Evolutionary conservation across 2,888 invertebrate species (phyloP), one percentile per base, ranked within the genome.

Genomic region (Noctua pronuba): DNA sequence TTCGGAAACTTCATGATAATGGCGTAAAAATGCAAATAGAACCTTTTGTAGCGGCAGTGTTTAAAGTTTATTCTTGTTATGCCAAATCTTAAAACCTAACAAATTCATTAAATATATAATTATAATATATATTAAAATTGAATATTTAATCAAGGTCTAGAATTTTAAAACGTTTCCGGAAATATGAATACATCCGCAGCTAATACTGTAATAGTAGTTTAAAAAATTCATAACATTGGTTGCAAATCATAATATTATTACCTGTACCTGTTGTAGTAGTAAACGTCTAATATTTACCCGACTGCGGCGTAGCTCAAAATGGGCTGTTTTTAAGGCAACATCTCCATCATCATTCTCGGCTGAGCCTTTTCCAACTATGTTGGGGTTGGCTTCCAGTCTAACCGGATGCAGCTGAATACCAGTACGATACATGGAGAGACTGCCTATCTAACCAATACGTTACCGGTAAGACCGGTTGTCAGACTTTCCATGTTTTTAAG

Each of bases 91-190:
- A 13, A 31, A 52, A 73, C 21, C 1, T 38, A n/a, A 52, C n/a
- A 58, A 18, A 46, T 11, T 31, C 31, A 55, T 72, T 21, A 38
- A n/a, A n/a, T n/a, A n/a, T n/a, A n/a, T n/a, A n/a, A n/a, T n/a
- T n/a, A n/a, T n/a, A n/a, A n/a, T n/a, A n/a, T n/a, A n/a, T n/a
- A n/a, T n/a, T 38, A 28, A 35, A 6, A 49, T 80, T 73, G 16
- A 55, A 73, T 65, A 55, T 46, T 55, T 13, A 55, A 46, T 65
- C 55, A 79, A 81, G 41, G 35, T 74, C 18, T 55, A 55, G 1
- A 80, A 71, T n/a, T 55, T 13, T 31, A 52, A 76, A 44, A 44
- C 31, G 77, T 65, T 55, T 44, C 35, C 41, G 35, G 24, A 77
- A 38, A 77, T n/a, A 76, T 52, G 11, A 35, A 65, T 65, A 41